phyloP scores from a whole-genome alignment of 2,113 vertebrate genomes.

The Cochlearius cochlearius region DNA sequence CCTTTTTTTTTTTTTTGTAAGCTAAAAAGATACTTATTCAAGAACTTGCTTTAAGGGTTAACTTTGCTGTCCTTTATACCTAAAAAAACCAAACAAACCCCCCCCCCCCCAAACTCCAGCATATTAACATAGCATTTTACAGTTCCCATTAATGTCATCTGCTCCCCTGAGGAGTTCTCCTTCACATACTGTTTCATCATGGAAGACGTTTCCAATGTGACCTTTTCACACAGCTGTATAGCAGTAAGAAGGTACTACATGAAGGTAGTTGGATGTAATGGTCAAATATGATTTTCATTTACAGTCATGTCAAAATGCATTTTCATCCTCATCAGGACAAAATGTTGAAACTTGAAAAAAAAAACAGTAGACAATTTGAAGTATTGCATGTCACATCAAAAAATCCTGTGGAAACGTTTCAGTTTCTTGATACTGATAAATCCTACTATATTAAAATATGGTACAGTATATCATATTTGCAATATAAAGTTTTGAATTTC shows the following conservation, averaged over 20 bases:
- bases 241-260: background rate
- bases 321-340: background rate
- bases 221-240: background rate
- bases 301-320: background rate
- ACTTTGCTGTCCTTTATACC: background rate
- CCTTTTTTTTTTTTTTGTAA: background rate
- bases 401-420: background rate
- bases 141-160: background rate
- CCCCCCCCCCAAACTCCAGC: background rate
- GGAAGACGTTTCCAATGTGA: background rate
- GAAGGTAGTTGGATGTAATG: background rate
- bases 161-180: background rate
- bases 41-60: background rate
- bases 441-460: background rate
- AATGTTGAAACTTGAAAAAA: background rate
- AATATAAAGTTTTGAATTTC: background rate
- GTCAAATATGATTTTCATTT: background rate
- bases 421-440: background rate
- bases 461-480: background rate
- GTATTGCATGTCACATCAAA: background rate
- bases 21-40: background rate
- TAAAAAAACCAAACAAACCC: background rate
- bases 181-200: background rate
- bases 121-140: background rate
- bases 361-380: no score